These are phyloP conservation scores for Orthosia gracilis DNA, from an alignment of 2,888 invertebrate species.

Conservation along the genomic window DNA sequence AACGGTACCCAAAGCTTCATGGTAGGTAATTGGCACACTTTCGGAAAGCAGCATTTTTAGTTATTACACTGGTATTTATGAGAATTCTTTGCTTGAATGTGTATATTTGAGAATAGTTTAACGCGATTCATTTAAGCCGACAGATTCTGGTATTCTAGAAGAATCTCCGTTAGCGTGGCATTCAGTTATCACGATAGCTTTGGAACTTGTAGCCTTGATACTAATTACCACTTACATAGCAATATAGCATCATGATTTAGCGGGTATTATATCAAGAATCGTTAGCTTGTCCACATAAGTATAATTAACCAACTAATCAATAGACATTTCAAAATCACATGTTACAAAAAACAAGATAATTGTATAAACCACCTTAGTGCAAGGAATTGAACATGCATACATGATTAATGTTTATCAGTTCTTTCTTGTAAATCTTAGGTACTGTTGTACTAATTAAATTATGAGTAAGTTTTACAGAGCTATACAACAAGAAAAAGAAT, in stretches of 20 bases:
- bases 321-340: background rate
- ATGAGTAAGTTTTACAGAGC: background rate
- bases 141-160: conserved; percentile 46
- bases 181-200: conserved; percentile 15
- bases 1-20: conserved; percentile 52
- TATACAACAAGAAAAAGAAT: background rate
- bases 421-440: background rate
- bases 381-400: background rate
- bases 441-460: background rate
- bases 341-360: background rate
- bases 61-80: conserved; percentile 12
- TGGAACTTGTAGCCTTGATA: conserved; percentile 32
- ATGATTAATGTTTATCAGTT: conserved; percentile 1
- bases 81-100: background rate
- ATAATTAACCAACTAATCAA: background rate
- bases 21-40: conserved; percentile 54
- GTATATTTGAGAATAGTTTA: background rate
- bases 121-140: background rate
- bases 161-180: conserved; percentile 57
- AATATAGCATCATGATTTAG: conserved; percentile 3
- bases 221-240: conserved; percentile 10
- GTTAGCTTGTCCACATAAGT: background rate
- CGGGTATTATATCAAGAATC: background rate
- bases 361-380: background rate
- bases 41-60: conserved; percentile 33